Evolutionary conservation across 1,140 invertebrate species (phyloP), one percentile per base, ranked within the genome.

Genomic region (Pararge aegeria): DNA sequence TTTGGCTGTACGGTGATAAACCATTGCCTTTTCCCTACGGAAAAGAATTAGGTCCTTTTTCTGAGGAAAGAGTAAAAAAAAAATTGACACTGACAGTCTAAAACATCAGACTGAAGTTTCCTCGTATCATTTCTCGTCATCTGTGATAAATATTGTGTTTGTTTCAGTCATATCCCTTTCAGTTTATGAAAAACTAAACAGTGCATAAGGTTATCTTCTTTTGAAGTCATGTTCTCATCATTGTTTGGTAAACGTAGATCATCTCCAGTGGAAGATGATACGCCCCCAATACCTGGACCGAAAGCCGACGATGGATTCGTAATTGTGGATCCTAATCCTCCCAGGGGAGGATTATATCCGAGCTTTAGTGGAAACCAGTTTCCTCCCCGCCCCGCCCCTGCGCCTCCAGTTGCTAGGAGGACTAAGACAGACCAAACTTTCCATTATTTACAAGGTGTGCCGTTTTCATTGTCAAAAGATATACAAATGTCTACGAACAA

Each of bases 381-480:
- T 18, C 75, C 78, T 2, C 59, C 66, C 29, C 71, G 86, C n/a
- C 78, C 80, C 16, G 83, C 83, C 2, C 86, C 86, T 12, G 73
- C 78, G 1, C 86, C 84, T 10, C 67, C 80, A 1, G 50, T 73
- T 0, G 77, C 78, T 46, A 52, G 15, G 64, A 69, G 63, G 6
- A 24, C 30, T 7, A 53, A 57, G 30, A 46, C 51, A 6, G 81
- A 86, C 21, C 74, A 69, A 52, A 67, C 58, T 0, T 89, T 89
- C 53, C 84, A 89, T 65, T 89, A 89, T 44, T 64, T 89, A 5
- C 83, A 89, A 70, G 86, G 86, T 29, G 86, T 89, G 7, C 86
- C 86, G 0, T 89, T 89, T 48, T 62, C 70, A 0, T 42, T 89
- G 52, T 82, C 75, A 0, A 73, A 72, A 29, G 80, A 86, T 51